Evolutionary conservation across 2,797 vertebrate species (phyloP).

Genomic region (Gobionotothen gibberifrons): DNA sequence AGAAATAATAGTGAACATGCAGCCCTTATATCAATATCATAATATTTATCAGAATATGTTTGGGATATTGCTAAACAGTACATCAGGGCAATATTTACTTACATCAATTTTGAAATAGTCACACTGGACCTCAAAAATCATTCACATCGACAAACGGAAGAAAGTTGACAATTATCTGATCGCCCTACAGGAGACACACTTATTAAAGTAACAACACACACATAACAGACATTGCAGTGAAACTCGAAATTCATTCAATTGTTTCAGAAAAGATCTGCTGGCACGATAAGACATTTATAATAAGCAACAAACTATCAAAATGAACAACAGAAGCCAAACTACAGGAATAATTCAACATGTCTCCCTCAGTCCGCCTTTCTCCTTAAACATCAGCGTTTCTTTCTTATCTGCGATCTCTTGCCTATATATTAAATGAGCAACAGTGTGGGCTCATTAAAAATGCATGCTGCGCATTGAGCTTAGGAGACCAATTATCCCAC

Average conservation of each 20-base stretch:
- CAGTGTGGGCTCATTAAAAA: constrained; percentile 81
- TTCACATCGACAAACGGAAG: constrained; percentile 8
- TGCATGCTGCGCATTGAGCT: constrained; percentile 81
- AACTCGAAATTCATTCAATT: neutral
- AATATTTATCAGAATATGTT: neutral
- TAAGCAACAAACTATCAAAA: constrained; percentile 31
- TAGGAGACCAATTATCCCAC: constrained; percentile 82
- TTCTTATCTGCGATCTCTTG: constrained; percentile 44
- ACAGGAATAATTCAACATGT: constrained; percentile 51
- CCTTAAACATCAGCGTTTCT: constrained; percentile 40
- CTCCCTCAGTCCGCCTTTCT: constrained; percentile 17
- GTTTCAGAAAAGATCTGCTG: constrained; percentile 4
- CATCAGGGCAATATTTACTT: no score
- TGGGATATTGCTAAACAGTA: neutral
- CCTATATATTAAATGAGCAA: constrained; percentile 75
- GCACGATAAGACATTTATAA: constrained; percentile 13
- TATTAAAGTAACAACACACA: neutral
- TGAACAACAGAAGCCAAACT: constrained; percentile 34
- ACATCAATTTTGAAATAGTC: neutral
- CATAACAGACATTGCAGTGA: neutral
- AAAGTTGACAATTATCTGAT: neutral
- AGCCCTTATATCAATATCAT: neutral
- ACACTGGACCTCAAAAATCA: neutral
- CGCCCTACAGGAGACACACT: neutral
- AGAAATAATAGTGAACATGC: neutral